phyloP scores from a whole-genome alignment of 2,797 vertebrate genomes.

The Enteromius trimaculatus region DNA sequence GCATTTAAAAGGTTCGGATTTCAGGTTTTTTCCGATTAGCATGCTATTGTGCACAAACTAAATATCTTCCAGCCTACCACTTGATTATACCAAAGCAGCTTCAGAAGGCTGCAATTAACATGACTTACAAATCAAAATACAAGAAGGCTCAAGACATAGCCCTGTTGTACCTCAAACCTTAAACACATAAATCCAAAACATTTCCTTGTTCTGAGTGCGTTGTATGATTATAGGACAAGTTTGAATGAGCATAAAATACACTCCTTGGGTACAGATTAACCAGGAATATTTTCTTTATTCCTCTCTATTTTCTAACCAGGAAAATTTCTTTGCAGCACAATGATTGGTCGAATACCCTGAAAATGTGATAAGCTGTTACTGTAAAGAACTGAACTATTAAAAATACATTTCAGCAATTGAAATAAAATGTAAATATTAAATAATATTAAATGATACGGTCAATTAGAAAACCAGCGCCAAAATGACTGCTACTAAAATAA shows the following conservation, averaged over 20 bases:
- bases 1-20: neutral
- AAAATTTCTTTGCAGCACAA: neutral
- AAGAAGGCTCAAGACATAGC: slow-evolving; percentile 3
- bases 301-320: too few relatives aligned
- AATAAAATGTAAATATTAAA: neutral
- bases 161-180: slow-evolving; percentile 1
- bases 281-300: neutral
- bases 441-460: neutral
- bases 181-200: neutral
- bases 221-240: neutral
- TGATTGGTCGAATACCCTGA: neutral
- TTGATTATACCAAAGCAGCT: neutral
- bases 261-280: neutral
- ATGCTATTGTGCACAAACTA: neutral
- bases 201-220: neutral
- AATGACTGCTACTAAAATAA: too few relatives aligned
- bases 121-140: slow-evolving; percentile 24
- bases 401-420: neutral
- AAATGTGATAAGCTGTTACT: neutral
- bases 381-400: neutral
- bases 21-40: neutral
- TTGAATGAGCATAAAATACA: neutral
- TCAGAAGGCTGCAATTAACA: slow-evolving; percentile 22
- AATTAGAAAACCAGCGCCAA: too few relatives aligned
- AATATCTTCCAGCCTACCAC: neutral